Evolutionary conservation across 2,113 vertebrate species (phyloP).

Genomic region (Chaetorhynchus papuensis): DNA sequence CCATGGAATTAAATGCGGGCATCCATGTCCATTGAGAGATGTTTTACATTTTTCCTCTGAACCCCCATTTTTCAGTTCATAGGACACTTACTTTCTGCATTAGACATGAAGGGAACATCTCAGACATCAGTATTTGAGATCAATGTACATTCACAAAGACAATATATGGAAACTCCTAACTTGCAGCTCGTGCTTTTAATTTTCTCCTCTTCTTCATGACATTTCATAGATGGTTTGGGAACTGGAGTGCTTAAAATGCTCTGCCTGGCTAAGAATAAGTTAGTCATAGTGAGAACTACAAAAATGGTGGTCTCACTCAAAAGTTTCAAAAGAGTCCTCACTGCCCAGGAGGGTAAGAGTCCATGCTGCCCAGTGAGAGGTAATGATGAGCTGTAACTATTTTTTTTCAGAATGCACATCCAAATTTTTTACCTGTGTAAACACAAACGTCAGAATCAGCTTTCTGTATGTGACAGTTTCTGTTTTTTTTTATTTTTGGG

Average conservation of each 20-base stretch:
- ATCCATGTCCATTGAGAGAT: neutral
- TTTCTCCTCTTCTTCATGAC: neutral
- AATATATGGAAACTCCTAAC: neutral
- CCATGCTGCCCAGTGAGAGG: neutral
- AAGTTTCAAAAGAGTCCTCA: neutral
- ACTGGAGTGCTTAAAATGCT: neutral
- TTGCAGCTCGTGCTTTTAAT: neutral
- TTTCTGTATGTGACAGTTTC: neutral
- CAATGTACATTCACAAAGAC: neutral
- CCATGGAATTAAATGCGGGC: neutral
- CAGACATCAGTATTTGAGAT: neutral
- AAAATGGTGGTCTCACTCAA: neutral
- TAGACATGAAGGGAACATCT: neutral
- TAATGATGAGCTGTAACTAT: neutral
- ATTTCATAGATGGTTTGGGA: neutral
- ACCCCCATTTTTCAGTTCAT: neutral
- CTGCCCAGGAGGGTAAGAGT: too few relatives aligned
- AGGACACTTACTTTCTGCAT: neutral
- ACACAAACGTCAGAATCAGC: neutral
- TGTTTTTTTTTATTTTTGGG: neutral
- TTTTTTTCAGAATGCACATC: neutral
- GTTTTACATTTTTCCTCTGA: neutral
- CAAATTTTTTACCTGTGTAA: neutral
- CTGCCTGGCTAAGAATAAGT: neutral
- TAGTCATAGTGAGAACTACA: neutral